Conservation (phyloP, 2,113 vertebrate species). For the Nipponia nippon region DNA sequence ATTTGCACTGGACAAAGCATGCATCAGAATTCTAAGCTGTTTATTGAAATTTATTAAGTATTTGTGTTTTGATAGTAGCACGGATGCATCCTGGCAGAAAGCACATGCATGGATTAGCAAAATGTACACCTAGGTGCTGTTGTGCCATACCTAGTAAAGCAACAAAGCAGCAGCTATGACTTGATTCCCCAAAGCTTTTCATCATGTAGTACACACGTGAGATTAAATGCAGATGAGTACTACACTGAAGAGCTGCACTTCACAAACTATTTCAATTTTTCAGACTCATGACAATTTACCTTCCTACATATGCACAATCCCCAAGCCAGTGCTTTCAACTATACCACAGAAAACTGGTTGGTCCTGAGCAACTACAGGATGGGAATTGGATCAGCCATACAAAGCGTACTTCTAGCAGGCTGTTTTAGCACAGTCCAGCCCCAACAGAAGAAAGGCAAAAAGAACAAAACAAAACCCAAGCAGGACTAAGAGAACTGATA, state of each 20-base stretch:
- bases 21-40: not conserved
- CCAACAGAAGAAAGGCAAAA: not conserved
- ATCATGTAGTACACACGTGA: rapidly evolving
- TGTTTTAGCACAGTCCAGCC: not conserved
- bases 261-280: not conserved
- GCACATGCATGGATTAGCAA: rapidly evolving
- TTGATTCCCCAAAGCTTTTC: not conserved
- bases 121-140: rapidly evolving
- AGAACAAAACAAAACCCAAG: too few relatives aligned
- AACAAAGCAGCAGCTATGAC: not conserved
- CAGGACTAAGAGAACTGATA: not conserved
- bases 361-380: not conserved
- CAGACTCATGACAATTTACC: not conserved
- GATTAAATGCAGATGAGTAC: not conserved
- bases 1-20: not conserved
- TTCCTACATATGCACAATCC: not conserved
- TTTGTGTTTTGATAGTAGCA: not conserved
- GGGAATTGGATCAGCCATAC: not conserved
- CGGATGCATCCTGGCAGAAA: not conserved
- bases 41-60: not conserved
- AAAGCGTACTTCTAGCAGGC: not conserved
- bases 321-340: not conserved
- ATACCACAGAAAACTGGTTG: not conserved
- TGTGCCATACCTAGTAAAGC: not conserved
- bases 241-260: not conserved